phyloP scores from a whole-genome alignment of 2,113 vertebrate species.

The Chinchilla lanigera region DNA sequence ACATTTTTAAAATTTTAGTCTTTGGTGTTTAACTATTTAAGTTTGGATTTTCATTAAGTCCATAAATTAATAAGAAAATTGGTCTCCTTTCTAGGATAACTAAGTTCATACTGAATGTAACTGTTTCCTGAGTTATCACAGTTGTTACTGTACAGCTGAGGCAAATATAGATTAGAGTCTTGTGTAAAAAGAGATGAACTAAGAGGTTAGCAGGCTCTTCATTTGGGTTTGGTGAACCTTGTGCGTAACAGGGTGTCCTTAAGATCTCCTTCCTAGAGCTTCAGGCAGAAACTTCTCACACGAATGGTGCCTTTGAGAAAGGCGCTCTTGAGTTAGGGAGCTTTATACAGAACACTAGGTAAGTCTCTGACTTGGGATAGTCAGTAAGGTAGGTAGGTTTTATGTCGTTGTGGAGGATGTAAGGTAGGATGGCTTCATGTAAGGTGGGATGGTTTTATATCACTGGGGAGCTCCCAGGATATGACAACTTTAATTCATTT shows the following conservation, averaged over 20 bases:
- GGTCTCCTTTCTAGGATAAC: neutral
- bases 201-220: neutral
- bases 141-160: neutral
- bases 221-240: neutral
- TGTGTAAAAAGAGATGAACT: neutral
- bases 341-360: neutral
- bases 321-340: neutral
- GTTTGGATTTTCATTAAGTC: neutral
- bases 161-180: neutral
- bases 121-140: constrained; percentile 3
- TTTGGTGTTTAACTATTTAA: neutral
- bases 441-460: neutral
- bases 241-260: neutral
- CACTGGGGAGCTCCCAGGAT: neutral
- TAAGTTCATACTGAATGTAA: neutral
- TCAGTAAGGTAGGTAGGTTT: neutral
- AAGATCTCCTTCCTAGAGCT: neutral
- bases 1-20: neutral
- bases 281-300: neutral
- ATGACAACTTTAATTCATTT: neutral
- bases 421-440: neutral
- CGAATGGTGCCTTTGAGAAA: neutral
- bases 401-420: neutral
- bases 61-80: neutral
- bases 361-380: neutral